Conservation (phyloP, 1,140 invertebrate species). For the Daktulosphaira vitifoliae region DNA sequence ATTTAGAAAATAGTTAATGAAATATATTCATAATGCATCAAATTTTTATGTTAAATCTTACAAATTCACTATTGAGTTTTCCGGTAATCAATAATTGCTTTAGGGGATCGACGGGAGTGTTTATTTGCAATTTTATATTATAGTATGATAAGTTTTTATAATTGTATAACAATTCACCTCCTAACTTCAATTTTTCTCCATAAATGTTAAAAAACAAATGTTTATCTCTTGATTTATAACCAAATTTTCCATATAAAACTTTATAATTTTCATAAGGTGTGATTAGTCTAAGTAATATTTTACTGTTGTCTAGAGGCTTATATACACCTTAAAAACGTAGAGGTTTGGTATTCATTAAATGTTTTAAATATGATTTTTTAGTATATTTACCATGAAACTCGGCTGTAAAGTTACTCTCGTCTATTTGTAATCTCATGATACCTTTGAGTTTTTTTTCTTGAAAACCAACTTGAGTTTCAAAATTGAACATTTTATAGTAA, state of each 20-base stretch:
- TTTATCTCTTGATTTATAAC: slow-evolving; percentile 56
- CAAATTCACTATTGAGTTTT: slow-evolving; percentile 52
- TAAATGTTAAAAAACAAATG: slow-evolving; percentile 61
- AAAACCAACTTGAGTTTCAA: slow-evolving; percentile 9
- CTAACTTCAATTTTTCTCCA: slow-evolving; percentile 55
- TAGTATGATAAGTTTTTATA: slow-evolving; percentile 55
- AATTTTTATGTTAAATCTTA: no score
- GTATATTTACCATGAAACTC: slow-evolving; percentile 14
- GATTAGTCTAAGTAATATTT: slow-evolving; percentile 59
- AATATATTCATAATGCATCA: no score
- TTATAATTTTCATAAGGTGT: slow-evolving; percentile 58
- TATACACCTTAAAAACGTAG: slow-evolving; percentile 48
- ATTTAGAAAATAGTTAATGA: no score
- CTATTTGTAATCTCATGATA: not conserved
- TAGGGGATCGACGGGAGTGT: slow-evolving; percentile 60
- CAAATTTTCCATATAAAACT: slow-evolving; percentile 56
- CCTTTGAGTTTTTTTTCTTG: slow-evolving; percentile 26
- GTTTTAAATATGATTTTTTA: no score
- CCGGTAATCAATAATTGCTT: slow-evolving; percentile 54
- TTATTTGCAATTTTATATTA: slow-evolving; percentile 59
- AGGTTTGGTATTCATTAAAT: no score
- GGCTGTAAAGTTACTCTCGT: slow-evolving; percentile 16
- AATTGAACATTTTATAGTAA: slow-evolving; percentile 20
- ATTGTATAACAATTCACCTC: slow-evolving; percentile 52
- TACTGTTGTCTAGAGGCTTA: slow-evolving; percentile 54